These are phyloP conservation scores for Beris chalybata DNA, from an alignment of 2,888 invertebrate genomes.

Conservation along the genomic window DNA sequence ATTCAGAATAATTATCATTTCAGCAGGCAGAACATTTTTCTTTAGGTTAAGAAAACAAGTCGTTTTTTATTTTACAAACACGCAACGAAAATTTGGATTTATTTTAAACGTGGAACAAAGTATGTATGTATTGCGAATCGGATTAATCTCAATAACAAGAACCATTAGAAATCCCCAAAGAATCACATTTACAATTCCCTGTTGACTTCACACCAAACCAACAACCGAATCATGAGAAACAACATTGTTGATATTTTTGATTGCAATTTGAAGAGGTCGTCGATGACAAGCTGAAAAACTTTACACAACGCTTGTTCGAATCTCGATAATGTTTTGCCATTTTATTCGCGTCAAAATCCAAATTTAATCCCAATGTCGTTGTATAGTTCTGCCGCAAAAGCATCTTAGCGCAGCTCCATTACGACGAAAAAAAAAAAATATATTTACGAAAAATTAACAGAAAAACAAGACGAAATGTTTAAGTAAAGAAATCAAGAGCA, in stretches of 20 bases:
- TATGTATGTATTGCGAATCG: too few relatives aligned
- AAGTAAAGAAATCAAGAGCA: constrained; percentile 12
- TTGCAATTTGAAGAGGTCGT: constrained; percentile 20
- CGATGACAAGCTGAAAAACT: constrained; percentile 20
- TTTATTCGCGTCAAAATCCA: constrained; percentile 25
- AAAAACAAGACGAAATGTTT: constrained; percentile 23
- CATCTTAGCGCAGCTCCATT: constrained; percentile 31
- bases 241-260: constrained; percentile 21
- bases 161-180: too few relatives aligned
- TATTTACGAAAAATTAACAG: too few relatives aligned
- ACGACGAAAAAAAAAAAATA: constrained; percentile 15
- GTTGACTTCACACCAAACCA: too few relatives aligned
- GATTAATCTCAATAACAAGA: too few relatives aligned
- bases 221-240: not conserved
- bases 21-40: too few relatives aligned
- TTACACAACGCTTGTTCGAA: not conserved
- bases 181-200: too few relatives aligned
- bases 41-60: too few relatives aligned
- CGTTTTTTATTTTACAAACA: too few relatives aligned
- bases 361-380: constrained; percentile 30
- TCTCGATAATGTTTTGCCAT: not conserved
- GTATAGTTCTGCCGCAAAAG: constrained; percentile 30
- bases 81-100: too few relatives aligned
- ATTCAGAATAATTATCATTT: too few relatives aligned
- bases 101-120: too few relatives aligned